phyloP scores from a whole-genome alignment of 2,113 vertebrate species.

The Cavia aperea region DNA sequence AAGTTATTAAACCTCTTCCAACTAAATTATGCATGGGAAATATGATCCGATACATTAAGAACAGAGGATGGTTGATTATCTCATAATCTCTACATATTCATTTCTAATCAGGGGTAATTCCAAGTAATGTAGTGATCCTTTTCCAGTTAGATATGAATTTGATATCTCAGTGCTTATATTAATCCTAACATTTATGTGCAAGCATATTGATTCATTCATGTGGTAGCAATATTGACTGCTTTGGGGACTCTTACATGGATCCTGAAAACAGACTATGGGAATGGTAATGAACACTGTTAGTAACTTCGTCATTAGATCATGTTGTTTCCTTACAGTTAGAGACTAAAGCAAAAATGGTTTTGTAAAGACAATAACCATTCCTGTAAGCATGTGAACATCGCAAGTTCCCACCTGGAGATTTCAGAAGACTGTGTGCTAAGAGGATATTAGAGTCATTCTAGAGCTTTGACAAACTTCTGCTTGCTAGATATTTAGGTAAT shows the following conservation, averaged over 20 bases:
- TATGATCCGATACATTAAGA: slow-evolving; percentile 30
- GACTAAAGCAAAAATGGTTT: neutral
- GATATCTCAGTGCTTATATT: slow-evolving; percentile 43
- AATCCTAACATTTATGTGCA: slow-evolving; percentile 50
- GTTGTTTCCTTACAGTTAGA: slow-evolving; percentile 42
- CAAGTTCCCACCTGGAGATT: slow-evolving; percentile 25
- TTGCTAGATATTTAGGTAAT: slow-evolving; percentile 66
- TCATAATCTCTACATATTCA: slow-evolving; percentile 46
- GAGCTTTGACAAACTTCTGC: slow-evolving; percentile 43
- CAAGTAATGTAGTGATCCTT: slow-evolving; percentile 20
- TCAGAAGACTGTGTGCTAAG: slow-evolving; percentile 21
- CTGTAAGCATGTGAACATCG: slow-evolving; percentile 40
- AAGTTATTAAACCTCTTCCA: slow-evolving; percentile 32
- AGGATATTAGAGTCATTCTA: slow-evolving; percentile 49
- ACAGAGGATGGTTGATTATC: slow-evolving; percentile 27
- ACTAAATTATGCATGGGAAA: slow-evolving; percentile 49
- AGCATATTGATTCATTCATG: slow-evolving; percentile 30
- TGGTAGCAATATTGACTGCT: neutral
- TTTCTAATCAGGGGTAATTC: slow-evolving; percentile 55
- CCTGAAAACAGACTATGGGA: slow-evolving; percentile 19
- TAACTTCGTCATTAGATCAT: slow-evolving; percentile 45
- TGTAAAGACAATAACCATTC: neutral
- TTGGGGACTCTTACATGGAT: slow-evolving; percentile 49
- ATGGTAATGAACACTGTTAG: slow-evolving; percentile 33
- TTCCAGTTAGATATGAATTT: slow-evolving; percentile 49